Evolutionary conservation across 2,113 vertebrate species (phyloP), one percentile per base, ranked within the genome.

Genomic region (Pelusios castaneus): DNA sequence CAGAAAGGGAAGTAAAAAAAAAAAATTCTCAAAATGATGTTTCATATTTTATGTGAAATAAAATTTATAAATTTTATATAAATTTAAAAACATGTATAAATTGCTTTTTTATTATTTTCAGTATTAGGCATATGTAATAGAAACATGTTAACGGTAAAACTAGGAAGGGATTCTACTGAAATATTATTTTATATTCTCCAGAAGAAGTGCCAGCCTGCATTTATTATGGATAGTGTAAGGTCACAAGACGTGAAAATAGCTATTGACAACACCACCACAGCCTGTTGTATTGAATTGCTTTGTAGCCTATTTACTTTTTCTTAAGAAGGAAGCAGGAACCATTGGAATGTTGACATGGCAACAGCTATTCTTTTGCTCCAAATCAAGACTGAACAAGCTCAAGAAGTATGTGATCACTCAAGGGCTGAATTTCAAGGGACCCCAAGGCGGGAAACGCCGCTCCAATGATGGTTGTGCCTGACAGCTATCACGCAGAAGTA

Each of bases 21-120:
- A 6, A 6, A 47, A 47, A 47, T 82, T 67, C 80, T 82, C 88
- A 84, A 94, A 92, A 81, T 6, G 14, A 73, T 78, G 82, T 8
- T 92, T 95, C 84, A 22, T 93, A 93, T 95, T 95, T 95, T 95
- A 97, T 93, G 93, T 27, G 56, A 94, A 94, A 93, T 47, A 47
- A 47, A 47, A 47, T 47, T 47, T 47, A 47, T 47, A 47, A 47
- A 47, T 47, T 6, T 47, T 47, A 47, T 47, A 47, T 47, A 47
- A 6, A 10, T 47, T 47, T 47, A 47, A 47, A 47, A 47, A 0
- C 41, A 85, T 88, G 27, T 91, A 51, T 51, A 89, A 85, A 47
- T 12, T 1, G 67, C n/a, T 67, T 92, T 81, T 88, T 73, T 45
- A n/a, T 13, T 88, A 93, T 91, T 29, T 89, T 29, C 8, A 80